Percentiles rank a stretch among this genome's conserved stretches.
phyloP scores from a whole-genome alignment of 1,140 invertebrate species.

The Thalassaphorura encarpata region DNA sequence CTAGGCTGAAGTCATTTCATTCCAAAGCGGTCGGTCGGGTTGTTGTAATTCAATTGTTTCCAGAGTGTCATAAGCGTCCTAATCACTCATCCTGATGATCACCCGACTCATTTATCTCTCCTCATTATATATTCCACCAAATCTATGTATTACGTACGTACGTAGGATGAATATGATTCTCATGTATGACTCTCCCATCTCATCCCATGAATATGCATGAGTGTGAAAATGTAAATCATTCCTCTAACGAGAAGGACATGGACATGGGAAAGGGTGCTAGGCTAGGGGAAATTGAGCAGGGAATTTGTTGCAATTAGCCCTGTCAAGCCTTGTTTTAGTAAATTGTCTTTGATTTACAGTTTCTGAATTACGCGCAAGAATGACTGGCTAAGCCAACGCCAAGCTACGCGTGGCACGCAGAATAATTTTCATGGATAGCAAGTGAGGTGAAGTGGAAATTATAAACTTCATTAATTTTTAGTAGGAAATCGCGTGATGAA shows the following conservation, averaged over 20 bases:
- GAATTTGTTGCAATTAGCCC: conserved; percentile 31
- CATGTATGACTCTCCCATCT: background rate
- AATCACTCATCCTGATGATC: conserved; percentile 1
- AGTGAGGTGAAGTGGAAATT: no score
- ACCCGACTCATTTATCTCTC: no score
- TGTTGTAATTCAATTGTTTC: conserved; percentile 5
- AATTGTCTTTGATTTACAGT: conserved; percentile 29
- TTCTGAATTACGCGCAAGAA: no score
- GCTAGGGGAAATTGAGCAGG: conserved; percentile 16
- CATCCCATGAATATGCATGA: conserved; percentile 2
- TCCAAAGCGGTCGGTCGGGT: no score
- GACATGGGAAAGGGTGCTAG: background rate
- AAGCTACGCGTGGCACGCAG: no score
- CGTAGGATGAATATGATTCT: background rate
- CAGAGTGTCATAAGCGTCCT: background rate
- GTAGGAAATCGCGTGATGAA: no score
- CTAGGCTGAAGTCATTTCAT: no score
- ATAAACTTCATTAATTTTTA: no score
- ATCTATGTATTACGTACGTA: no score
- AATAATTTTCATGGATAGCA: no score
- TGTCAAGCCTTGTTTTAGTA: conserved; percentile 31
- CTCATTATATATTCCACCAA: no score
- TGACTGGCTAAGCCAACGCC: no score
- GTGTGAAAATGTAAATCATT: background rate
- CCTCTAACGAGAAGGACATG: background rate